Evolutionary conservation across 2,113 vertebrate species (phyloP).

Genomic region (Egretta garzetta): DNA sequence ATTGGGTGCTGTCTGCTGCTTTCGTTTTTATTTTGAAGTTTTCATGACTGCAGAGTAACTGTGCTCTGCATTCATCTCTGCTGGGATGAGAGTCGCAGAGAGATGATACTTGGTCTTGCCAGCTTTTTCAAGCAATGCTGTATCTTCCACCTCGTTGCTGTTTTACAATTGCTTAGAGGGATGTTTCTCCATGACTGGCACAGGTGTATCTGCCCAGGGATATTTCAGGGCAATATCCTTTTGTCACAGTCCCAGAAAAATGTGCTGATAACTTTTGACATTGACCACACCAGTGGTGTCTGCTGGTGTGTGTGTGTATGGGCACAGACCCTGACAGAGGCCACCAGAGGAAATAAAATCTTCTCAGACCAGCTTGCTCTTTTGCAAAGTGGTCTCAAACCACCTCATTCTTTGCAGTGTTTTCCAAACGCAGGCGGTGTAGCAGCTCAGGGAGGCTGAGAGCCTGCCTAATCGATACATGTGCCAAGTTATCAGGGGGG

Average conservation of each 20-base stretch:
- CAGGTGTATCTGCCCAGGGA: background rate
- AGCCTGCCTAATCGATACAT: background rate
- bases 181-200: background rate
- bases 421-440: background rate
- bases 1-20: background rate
- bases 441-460: background rate
- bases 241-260: background rate
- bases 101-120: background rate
- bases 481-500: background rate
- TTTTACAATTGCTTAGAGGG: background rate
- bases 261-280: background rate
- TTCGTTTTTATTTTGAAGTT: slow-evolving; percentile 5
- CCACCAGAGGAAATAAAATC: background rate
- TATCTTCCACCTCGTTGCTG: background rate
- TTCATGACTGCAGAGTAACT: background rate
- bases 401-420: fast-evolving
- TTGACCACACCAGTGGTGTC: background rate
- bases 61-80: background rate
- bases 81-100: background rate
- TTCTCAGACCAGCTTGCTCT: background rate
- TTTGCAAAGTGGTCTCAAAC: background rate
- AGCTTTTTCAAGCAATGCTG: background rate
- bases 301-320: background rate
- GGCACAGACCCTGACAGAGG: background rate
- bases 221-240: fast-evolving